Conservation (phyloP, 1,140 invertebrate species). For the Planococcus citri region DNA sequence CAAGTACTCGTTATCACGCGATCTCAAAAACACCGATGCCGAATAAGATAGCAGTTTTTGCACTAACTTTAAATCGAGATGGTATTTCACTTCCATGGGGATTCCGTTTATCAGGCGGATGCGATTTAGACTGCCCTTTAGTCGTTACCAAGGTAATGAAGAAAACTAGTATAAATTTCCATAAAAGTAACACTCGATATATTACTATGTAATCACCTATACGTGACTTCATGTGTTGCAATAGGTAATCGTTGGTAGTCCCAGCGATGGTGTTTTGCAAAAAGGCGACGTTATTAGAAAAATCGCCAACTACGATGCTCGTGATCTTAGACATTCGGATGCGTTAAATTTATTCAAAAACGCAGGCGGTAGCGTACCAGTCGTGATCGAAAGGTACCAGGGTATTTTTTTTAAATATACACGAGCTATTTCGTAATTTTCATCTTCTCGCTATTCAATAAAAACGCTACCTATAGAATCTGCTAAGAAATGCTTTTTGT, state of each 20-base stretch:
- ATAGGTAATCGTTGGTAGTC: conserved; percentile 46
- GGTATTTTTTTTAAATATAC: conserved; percentile 22
- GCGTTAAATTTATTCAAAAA: conserved; percentile 78
- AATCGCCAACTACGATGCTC: conserved; percentile 73
- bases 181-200: not conserved
- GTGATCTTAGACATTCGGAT: conserved; percentile 75
- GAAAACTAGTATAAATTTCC: not conserved
- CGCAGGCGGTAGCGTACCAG: conserved; percentile 45
- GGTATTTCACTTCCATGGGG: conserved; percentile 71
- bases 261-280: conserved; percentile 66
- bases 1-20: too few species aligned
- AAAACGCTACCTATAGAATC: too few species aligned
- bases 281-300: conserved; percentile 80
- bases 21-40: too few species aligned
- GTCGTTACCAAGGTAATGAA: conserved; percentile 71
- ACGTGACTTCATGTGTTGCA: not conserved
- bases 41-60: conserved; percentile 38
- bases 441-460: too few species aligned
- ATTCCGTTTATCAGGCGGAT: conserved; percentile 77
- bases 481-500: too few species aligned
- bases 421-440: not conserved
- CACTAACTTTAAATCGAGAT: conserved; percentile 61
- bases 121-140: conserved; percentile 75
- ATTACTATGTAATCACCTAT: not conserved
- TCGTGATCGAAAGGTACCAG: conserved; percentile 47